Evolutionary conservation across 2,888 invertebrate species (phyloP), one percentile per base, ranked within the genome.

Genomic region (Cinara cedri): DNA sequence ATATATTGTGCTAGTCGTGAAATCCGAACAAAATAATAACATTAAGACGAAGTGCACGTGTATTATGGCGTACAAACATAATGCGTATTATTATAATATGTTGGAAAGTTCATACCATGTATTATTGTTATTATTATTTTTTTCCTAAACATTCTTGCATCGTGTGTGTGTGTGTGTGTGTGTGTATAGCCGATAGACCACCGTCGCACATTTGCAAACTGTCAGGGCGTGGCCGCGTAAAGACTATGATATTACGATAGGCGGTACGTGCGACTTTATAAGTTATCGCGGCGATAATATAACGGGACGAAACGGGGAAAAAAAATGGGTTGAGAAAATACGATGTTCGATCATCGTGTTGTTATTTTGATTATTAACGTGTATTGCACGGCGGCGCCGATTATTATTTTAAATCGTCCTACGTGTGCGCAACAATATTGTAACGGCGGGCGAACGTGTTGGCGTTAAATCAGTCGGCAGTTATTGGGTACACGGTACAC

Each of bases 341-440:
- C 6, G 6, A 4, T 34, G 6, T 34, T 34, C 34, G 34, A 34
- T 34, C 6, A 34, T 34, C 34, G 34, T 34, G 6, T 34, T 34
- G 6, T n/a, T n/a, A n/a, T n/a, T n/a, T n/a, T n/a, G n/a, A n/a
- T n/a, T n/a, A n/a, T n/a, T n/a, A n/a, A n/a, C n/a, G n/a, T n/a
- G 34, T 34, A 34, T 19, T 46, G 13, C 72, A 49, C 34, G 51
- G 63, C 51, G 11, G 63, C 51, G 11, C 51, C 24, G 63, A 74
- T 24, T 51, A 74, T 42, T 74, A 42, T 74, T 63, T 63, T 11
- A 42, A 74, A 51, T 74, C 63, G 63, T 51, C 74, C 63, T 54
- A 54, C 63, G 51, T 42, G 19, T n/a, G n/a, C n/a, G n/a, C n/a
- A n/a, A n/a, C n/a, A n/a, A n/a, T n/a, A n/a, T 34, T 26, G 8